Evolutionary conservation across 2,888 invertebrate genomes (phyloP).

Genomic region (Apotomis turbidana): DNA sequence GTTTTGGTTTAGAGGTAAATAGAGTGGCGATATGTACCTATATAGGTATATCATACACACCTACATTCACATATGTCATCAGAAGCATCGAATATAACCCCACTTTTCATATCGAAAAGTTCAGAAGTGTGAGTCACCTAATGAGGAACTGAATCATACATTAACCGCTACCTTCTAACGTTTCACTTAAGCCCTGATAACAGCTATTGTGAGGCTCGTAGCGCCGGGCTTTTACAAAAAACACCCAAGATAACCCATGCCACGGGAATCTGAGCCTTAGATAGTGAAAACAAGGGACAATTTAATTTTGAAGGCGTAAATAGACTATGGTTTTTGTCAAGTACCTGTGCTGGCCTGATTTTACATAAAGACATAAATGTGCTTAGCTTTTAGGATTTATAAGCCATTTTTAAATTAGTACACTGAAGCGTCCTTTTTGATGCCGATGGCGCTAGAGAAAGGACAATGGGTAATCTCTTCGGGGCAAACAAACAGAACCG

Average conservation of each 20-base stretch:
- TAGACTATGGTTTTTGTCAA: conserved; percentile 17
- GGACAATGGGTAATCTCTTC: conserved; percentile 70
- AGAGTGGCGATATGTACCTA: no score
- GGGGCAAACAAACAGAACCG: conserved; percentile 69
- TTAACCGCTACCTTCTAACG: conserved; percentile 67
- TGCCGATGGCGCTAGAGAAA: conserved; percentile 70
- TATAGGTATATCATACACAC: no score
- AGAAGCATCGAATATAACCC: no score
- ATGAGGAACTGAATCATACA: conserved; percentile 61
- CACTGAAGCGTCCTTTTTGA: conserved; percentile 63
- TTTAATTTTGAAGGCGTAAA: conserved; percentile 20
- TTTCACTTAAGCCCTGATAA: conserved; percentile 67
- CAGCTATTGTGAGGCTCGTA: conserved; percentile 54
- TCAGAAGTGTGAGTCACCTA: conserved; percentile 57
- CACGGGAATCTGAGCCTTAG: conserved; percentile 8
- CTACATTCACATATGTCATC: no score
- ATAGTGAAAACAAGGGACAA: background rate
- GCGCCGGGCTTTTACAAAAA: conserved; percentile 47
- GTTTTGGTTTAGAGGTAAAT: no score
- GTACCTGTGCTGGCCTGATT: conserved; percentile 25
- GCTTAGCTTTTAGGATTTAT: background rate
- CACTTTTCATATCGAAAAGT: conserved; percentile 1
- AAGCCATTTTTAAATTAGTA: conserved; percentile 42
- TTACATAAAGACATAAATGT: conserved; percentile 11
- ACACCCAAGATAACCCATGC: conserved; percentile 22